Conservation (phyloP, 2,797 vertebrate species). For the Peromyscus eremicus region DNA sequence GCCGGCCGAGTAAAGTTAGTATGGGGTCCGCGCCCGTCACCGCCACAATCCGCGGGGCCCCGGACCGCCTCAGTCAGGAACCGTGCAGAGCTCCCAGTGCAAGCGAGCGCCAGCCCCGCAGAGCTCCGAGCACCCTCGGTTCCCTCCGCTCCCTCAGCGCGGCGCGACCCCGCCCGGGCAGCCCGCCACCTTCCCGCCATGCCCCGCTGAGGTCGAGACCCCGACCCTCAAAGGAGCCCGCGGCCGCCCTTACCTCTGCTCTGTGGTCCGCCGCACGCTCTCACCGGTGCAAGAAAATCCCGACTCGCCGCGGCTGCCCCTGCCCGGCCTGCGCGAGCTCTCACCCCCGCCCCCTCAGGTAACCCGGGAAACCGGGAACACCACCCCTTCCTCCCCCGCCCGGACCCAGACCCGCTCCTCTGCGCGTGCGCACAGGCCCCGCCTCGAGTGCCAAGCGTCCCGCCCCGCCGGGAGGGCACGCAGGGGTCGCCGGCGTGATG, state of each 20-base stretch:
- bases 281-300: not conserved
- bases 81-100: not conserved
- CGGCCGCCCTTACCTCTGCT: not conserved
- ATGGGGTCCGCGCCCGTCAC: not conserved
- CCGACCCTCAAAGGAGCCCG: not conserved
- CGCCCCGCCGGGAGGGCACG: slow-evolving; percentile 5
- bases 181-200: not conserved
- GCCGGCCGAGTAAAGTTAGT: slow-evolving; percentile 7
- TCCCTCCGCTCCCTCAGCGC: not conserved
- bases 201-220: not conserved
- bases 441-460: fast-evolving
- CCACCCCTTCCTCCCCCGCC: slow-evolving; percentile 58
- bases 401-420: not conserved
- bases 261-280: slow-evolving; percentile 16
- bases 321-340: not conserved
- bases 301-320: not conserved
- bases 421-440: not conserved
- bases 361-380: slow-evolving; percentile 83
- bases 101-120: not conserved
- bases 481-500: slow-evolving; percentile 63
- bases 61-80: not conserved
- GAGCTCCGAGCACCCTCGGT: not conserved
- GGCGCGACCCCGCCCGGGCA: not conserved
- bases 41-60: not conserved
- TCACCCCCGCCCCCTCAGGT: slow-evolving; percentile 80